Evolutionary conservation across 2,888 invertebrate species (phyloP), one percentile per base, ranked within the genome.

Genomic region (Isoperla grammatica): DNA sequence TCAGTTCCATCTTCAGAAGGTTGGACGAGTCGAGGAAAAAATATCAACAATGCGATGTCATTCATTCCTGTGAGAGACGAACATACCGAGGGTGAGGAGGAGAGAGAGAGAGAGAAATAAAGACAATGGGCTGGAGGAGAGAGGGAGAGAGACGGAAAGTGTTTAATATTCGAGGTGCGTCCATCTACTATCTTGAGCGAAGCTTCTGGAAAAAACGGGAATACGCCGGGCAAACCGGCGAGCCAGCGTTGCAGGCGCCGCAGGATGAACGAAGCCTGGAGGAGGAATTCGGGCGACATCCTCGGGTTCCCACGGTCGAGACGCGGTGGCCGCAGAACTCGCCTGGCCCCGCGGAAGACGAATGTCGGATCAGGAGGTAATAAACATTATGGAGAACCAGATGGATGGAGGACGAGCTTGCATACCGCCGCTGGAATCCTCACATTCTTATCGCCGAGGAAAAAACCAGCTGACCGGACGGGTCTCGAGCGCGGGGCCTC

Each of bases 341-440:
- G 42, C 35, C 40, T 19, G 43, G 42, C 35, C 40, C 46, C 39
- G 42, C 43, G 50, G 60, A 56, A 61, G 61, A 61, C 39, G 57
- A 61, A 61, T 57, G 61, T 61, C 54, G 57, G 39, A 61, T 57
- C 57, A 53, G 17, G 53, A 37, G 54, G 61, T 53, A 57, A 57
- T 61, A 61, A 61, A 61, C 61, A 61, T 61, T 29, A 57, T 57
- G 61, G 37, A 49, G 57, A 46, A 40, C 60, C 61, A 57, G 61
- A 61, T 61, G 61, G 53, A 61, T 60, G 53, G 55, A 59, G 53
- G n/a, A 39, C 37, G 48, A 37, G 40, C 37, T 46, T 35, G 45
- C 59, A 59, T 59, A 59, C 59, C 59, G 15, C 17, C 39, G 8
- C 17, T 22, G 53, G 39, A 53, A 53, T 53, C 17, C 46, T 46